phyloP scores from a whole-genome alignment of 1,140 invertebrate species.

The Drosophila punjabiensis region DNA sequence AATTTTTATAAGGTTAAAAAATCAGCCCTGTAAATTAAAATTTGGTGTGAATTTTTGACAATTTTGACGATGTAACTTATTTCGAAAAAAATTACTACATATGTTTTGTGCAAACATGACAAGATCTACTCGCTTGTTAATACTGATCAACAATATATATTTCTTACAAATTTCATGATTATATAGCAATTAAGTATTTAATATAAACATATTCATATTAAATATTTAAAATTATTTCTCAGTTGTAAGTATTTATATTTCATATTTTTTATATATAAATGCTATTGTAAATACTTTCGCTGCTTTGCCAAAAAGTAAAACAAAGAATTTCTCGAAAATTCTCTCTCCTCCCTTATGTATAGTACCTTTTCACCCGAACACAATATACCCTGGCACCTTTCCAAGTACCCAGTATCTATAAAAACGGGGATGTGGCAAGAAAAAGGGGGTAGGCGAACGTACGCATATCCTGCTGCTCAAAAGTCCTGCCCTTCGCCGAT shows the following conservation, averaged over 20 bases:
- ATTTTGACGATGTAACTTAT: too few relatives aligned
- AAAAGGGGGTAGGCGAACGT: constrained; percentile 49
- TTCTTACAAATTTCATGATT: too few relatives aligned
- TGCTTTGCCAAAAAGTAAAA: background rate
- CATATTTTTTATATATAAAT: background rate
- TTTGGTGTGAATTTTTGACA: too few relatives aligned
- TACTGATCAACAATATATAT: too few relatives aligned
- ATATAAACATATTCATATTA: too few relatives aligned
- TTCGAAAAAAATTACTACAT: too few relatives aligned
- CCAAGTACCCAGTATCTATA: background rate
- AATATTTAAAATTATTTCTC: background rate
- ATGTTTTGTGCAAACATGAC: too few relatives aligned
- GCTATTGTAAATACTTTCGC: background rate
- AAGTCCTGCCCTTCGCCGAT: constrained; percentile 55
- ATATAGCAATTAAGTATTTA: too few relatives aligned
- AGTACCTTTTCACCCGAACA: background rate
- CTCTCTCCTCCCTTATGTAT: background rate
- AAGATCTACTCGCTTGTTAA: too few relatives aligned
- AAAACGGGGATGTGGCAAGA: background rate
- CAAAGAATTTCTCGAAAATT: background rate
- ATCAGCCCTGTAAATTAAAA: too few relatives aligned
- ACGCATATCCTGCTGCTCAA: constrained; percentile 83
- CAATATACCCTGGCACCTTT: constrained; percentile 4
- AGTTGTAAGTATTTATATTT: background rate
- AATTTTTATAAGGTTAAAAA: too few relatives aligned